Evolutionary conservation across 2,113 vertebrate genomes (phyloP).

Genomic region (Myotis lucifugus): DNA sequence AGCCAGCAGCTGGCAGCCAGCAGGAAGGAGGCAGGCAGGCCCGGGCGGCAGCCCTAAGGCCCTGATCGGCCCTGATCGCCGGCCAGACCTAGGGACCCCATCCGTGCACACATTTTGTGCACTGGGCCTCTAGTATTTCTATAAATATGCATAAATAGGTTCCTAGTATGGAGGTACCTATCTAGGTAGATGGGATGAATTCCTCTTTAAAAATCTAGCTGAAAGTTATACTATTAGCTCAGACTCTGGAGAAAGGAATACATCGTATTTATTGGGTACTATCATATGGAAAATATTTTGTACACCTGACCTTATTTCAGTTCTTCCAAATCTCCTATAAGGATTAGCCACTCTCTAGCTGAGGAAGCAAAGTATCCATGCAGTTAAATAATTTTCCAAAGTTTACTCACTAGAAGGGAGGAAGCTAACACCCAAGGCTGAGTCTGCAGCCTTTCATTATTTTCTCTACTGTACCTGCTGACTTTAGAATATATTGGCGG

Average conservation of each 20-base stretch:
- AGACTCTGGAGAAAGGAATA: background rate
- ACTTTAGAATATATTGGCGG: conserved; percentile 55
- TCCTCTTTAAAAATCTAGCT: background rate
- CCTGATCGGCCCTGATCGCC: too few relatives aligned
- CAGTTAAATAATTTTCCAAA: background rate
- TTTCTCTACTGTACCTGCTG: background rate
- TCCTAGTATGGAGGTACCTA: background rate
- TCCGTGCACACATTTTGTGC: too few relatives aligned
- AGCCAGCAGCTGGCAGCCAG: too few relatives aligned
- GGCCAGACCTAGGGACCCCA: too few relatives aligned
- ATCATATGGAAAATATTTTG: background rate
- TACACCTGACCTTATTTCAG: background rate
- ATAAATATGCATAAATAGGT: too few relatives aligned
- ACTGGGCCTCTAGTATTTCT: too few relatives aligned
- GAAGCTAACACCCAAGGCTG: background rate
- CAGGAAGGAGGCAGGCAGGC: too few relatives aligned
- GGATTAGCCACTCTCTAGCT: background rate
- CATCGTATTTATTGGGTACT: background rate
- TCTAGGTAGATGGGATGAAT: background rate
- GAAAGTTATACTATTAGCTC: background rate
- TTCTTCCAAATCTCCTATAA: background rate
- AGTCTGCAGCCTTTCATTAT: conserved; percentile 17
- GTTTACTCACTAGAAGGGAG: conserved; percentile 24
- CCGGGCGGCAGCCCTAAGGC: too few relatives aligned
- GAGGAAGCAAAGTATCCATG: background rate